Evolutionary conservation across 2,888 invertebrate genomes (phyloP).

Genomic region (Sinotaia quadrata): DNA sequence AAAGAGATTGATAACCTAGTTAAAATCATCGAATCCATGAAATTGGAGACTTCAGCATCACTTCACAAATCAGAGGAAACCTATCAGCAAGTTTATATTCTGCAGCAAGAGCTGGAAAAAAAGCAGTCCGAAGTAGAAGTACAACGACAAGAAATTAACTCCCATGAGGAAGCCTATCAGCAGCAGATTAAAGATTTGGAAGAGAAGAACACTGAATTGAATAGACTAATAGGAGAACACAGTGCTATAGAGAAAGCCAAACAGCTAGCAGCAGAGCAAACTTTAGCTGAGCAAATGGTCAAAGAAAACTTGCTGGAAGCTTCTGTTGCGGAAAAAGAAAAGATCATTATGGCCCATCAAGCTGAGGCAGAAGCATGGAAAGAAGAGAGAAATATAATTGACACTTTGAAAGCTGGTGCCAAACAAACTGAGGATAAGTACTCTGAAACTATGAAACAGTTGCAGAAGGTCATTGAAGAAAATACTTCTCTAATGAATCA

Average conservation of each 20-base stretch:
- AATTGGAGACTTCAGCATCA: conserved; percentile 7
- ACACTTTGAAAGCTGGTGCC: background rate
- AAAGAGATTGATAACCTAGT: conserved; percentile 38
- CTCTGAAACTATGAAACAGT: background rate
- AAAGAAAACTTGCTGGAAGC: background rate
- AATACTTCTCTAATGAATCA: background rate
- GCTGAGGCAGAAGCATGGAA: background rate
- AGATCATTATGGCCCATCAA: conserved; percentile 12
- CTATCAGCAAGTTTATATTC: background rate
- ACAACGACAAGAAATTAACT: conserved; percentile 24
- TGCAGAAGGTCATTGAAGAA: background rate
- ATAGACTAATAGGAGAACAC: conserved; percentile 6
- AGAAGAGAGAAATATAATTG: conserved; percentile 9
- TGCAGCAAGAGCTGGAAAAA: conserved; percentile 8
- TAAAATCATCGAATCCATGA: conserved; percentile 33
- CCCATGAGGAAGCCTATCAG: background rate
- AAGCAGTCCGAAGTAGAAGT: conserved; percentile 11
- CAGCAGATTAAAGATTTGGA: conserved; percentile 6
- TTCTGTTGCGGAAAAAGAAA: conserved; percentile 16
- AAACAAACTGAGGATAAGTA: background rate
- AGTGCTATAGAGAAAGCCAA: background rate
- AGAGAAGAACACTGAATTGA: conserved; percentile 4
- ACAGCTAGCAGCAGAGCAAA: background rate
- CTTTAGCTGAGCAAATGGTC: conserved; percentile 11
- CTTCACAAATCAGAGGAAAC: conserved; percentile 1